Conservation (phyloP, 1,140 invertebrate species). For the Orius laevigatus region DNA sequence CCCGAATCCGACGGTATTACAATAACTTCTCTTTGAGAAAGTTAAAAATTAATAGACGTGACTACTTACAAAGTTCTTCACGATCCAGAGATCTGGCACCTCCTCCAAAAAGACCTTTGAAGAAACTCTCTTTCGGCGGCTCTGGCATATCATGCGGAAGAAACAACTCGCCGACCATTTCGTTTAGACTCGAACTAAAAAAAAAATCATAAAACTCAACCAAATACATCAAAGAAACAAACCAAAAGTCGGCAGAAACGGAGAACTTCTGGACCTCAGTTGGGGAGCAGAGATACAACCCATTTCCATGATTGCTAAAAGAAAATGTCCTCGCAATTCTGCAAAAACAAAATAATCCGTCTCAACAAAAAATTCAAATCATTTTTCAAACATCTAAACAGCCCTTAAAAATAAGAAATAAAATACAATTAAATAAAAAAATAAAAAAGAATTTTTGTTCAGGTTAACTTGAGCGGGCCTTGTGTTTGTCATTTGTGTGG, state of each 20-base stretch:
- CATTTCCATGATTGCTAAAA: conserved; percentile 90
- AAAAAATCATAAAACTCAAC: background rate
- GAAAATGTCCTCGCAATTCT: conserved; percentile 92
- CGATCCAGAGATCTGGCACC: conserved; percentile 70
- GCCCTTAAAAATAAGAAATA: background rate
- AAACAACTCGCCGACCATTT: conserved; percentile 88
- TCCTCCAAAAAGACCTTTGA: conserved; percentile 83
- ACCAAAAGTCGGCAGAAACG: conserved; percentile 86
- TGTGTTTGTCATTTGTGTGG: conserved; percentile 7
- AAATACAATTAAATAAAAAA: no score
- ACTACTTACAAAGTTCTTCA: conserved; percentile 82
- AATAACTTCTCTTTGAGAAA: no score
- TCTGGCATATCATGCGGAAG: conserved; percentile 85
- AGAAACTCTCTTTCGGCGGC: conserved; percentile 89
- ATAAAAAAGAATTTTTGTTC: no score
- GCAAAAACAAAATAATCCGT: conserved; percentile 25
- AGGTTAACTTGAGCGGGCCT: background rate
- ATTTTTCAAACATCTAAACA: background rate
- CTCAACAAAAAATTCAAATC: background rate
- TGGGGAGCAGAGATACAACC: conserved; percentile 83
- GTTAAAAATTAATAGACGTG: no score
- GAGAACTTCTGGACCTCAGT: conserved; percentile 94
- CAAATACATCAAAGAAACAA: conserved; percentile 24
- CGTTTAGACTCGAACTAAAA: conserved; percentile 64
- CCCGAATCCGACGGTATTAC: no score